Evolutionary conservation across 2,888 invertebrate species (phyloP).

Genomic region (Ditula angustiorana): DNA sequence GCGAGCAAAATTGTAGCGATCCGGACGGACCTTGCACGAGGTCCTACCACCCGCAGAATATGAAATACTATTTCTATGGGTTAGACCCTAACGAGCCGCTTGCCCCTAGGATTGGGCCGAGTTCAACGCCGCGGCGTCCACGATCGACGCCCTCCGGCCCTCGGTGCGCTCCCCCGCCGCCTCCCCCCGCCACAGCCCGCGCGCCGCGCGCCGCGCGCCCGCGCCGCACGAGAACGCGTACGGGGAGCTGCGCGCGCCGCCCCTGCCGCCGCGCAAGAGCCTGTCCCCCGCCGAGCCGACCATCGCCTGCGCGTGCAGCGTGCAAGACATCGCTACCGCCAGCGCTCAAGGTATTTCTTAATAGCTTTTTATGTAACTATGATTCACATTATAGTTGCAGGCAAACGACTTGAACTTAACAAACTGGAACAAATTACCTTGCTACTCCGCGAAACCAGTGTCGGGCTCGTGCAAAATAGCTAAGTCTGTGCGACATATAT

Average conservation of each 20-base stretch:
- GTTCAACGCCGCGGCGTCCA: conserved; percentile 88
- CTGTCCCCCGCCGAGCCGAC: conserved; percentile 74
- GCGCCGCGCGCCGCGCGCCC: conserved; percentile 62
- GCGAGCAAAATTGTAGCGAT: too few species aligned
- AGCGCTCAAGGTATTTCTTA: conserved; percentile 54
- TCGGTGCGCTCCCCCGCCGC: conserved; percentile 83
- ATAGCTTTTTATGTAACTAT: too few species aligned
- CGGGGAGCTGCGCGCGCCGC: conserved; percentile 76
- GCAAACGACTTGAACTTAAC: too few species aligned
- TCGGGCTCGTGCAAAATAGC: too few species aligned
- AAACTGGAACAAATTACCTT: too few species aligned
- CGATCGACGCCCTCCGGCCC: conserved; percentile 83
- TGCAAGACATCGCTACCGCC: conserved; percentile 73
- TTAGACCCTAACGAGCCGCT: too few species aligned
- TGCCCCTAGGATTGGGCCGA: conserved; percentile 86
- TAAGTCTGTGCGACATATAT: too few species aligned
- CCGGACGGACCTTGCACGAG: too few species aligned
- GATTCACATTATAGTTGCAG: too few species aligned
- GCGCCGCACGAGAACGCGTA: conserved; percentile 72
- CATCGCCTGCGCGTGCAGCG: conserved; percentile 70
- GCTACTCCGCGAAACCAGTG: too few species aligned
- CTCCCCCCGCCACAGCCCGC: conserved; percentile 83
- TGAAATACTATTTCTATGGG: too few species aligned
- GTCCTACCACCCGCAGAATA: too few species aligned
- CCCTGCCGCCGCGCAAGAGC: conserved; percentile 86